Evolutionary conservation across 2,888 invertebrate genomes (phyloP).

Genomic region (Nineta flava): DNA sequence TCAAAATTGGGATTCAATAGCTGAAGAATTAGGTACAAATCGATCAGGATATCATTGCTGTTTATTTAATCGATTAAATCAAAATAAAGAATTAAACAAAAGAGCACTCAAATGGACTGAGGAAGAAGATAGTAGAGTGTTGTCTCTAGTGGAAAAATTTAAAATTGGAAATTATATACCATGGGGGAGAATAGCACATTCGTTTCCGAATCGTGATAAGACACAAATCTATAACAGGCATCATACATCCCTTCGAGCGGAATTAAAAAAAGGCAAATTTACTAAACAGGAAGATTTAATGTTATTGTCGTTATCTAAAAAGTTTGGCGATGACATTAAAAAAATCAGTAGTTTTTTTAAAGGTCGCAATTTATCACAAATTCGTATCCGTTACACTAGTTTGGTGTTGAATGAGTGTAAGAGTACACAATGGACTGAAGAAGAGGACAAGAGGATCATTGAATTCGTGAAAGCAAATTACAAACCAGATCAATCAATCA

Average conservation of each 20-base stretch:
- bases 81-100: slow-evolving; percentile 19
- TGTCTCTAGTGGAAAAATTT: slow-evolving; percentile 42
- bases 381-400: slow-evolving; percentile 40
- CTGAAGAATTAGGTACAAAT: slow-evolving; percentile 34
- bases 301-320: slow-evolving; percentile 40
- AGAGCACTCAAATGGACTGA: slow-evolving; percentile 39
- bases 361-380: slow-evolving; percentile 41
- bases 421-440: slow-evolving; percentile 36
- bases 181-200: slow-evolving; percentile 51
- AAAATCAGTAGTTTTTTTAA: slow-evolving; percentile 39
- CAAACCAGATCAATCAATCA: no score
- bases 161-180: slow-evolving; percentile 50
- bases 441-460: slow-evolving; percentile 43
- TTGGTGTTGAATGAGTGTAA: slow-evolving; percentile 22
- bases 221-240: slow-evolving; percentile 46
- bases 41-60: slow-evolving; percentile 56
- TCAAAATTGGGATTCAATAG: slow-evolving; percentile 53
- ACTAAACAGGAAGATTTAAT: slow-evolving; percentile 48
- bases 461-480: slow-evolving; percentile 27
- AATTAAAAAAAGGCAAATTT: slow-evolving; percentile 43
- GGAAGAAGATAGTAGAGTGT: slow-evolving; percentile 50
- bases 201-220: slow-evolving; percentile 45
- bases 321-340: slow-evolving; percentile 42
- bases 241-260: slow-evolving; percentile 27
- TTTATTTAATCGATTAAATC: slow-evolving; percentile 42